Percentiles rank a stretch among this genome's conserved stretches.
phyloP scores from a whole-genome alignment of 1,140 invertebrate species.

The Agrilus planipennis region DNA sequence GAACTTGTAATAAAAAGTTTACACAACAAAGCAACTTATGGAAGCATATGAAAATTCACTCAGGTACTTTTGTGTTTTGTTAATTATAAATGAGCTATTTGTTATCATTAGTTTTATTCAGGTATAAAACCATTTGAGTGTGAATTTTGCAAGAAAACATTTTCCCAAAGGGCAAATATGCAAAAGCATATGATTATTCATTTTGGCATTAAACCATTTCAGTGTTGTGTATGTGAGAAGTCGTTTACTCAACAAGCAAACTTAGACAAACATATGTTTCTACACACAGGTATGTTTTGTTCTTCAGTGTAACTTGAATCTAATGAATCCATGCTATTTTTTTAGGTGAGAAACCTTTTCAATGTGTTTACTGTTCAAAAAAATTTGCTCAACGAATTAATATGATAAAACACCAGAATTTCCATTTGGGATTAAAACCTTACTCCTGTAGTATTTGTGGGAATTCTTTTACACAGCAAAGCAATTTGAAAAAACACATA shows the following conservation, averaged over 20 bases:
- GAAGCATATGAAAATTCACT: neutral
- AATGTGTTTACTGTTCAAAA: neutral
- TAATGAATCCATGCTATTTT: no score
- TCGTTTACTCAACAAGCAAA: no score
- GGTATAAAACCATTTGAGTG: neutral
- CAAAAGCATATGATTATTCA: neutral
- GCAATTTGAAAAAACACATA: slow-evolving; percentile 6
- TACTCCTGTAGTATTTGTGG: slow-evolving; percentile 1
- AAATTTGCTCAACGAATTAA: slow-evolving; percentile 6
- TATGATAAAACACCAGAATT: slow-evolving; percentile 4
- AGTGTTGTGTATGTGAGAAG: no score
- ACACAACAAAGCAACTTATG: neutral
- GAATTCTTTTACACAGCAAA: slow-evolving; percentile 5
- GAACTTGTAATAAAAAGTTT: neutral
- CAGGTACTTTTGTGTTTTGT: neutral
- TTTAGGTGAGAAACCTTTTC: slow-evolving; percentile 7
- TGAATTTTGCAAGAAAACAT: neutral
- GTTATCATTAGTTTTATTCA: neutral
- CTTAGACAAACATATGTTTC: no score
- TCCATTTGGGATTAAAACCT: slow-evolving; percentile 5
- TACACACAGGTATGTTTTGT: no score
- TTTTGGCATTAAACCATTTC: no score
- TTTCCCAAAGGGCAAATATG: neutral
- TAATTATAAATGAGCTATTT: neutral
- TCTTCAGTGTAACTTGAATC: no score